phyloP scores from a whole-genome alignment of 2,113 vertebrate genomes.

The Noturus placidus region DNA sequence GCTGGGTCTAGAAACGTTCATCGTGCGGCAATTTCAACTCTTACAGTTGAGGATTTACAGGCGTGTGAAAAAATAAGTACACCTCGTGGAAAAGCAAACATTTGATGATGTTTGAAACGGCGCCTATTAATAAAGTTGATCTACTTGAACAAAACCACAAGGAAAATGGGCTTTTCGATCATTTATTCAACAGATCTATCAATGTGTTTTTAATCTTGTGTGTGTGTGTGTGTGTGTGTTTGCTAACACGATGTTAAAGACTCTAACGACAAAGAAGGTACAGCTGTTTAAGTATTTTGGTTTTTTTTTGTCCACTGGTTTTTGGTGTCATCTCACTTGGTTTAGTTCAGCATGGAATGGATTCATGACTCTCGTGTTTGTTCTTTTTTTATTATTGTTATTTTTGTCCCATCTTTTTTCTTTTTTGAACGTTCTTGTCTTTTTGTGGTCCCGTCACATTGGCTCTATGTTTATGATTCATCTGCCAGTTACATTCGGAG shows the following conservation, averaged over 20 bases:
- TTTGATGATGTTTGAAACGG: too few relatives aligned
- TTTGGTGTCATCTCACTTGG: constrained; percentile 6
- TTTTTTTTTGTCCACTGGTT: background rate
- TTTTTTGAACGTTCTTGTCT: too few relatives aligned
- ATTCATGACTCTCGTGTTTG: background rate
- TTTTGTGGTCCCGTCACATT: background rate
- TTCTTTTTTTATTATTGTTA: background rate
- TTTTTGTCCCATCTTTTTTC: background rate
- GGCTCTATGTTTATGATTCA: background rate
- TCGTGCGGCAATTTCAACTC: background rate
- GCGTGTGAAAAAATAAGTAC: too few relatives aligned
- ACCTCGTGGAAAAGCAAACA: too few relatives aligned
- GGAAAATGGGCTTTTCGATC: too few relatives aligned
- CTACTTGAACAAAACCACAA: too few relatives aligned
- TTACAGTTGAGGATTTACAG: background rate
- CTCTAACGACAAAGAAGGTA: constrained; percentile 45
- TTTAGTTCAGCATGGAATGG: constrained; percentile 10
- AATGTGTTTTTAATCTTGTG: background rate
- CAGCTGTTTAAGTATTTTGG: background rate
- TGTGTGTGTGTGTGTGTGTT: background rate
- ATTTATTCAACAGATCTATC: too few relatives aligned
- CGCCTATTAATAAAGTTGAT: too few relatives aligned
- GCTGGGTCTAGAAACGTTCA: background rate
- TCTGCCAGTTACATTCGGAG: background rate
- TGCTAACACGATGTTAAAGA: constrained; percentile 40